These are phyloP conservation scores for Eleginops maclovinus DNA, from an alignment of 2,113 vertebrate genomes.

Conservation along the genomic window DNA sequence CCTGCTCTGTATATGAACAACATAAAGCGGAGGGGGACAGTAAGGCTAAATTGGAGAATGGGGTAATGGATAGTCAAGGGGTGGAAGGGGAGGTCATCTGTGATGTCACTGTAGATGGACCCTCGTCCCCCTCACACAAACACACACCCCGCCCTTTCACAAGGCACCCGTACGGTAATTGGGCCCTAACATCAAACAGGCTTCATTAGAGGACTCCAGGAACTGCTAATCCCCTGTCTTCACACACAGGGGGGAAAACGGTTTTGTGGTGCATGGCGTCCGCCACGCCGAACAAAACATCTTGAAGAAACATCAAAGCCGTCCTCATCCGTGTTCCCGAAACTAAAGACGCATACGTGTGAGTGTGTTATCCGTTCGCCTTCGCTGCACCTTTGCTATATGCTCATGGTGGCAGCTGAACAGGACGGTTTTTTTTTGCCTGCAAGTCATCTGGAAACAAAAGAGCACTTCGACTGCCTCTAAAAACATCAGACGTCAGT, in stretches of 20 bases:
- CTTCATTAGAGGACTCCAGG: slow-evolving; percentile 84
- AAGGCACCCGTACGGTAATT: slow-evolving; percentile 78
- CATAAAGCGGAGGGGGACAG: neutral
- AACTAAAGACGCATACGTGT: slow-evolving; percentile 44
- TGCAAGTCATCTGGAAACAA: slow-evolving; percentile 73
- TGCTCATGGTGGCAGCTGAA: slow-evolving; percentile 46
- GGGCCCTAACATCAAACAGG: slow-evolving; percentile 84
- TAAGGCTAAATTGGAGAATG: slow-evolving; percentile 8
- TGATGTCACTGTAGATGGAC: slow-evolving; percentile 53
- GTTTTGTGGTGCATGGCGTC: slow-evolving; percentile 72
- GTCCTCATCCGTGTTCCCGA: slow-evolving; percentile 49
- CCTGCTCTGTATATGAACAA: neutral
- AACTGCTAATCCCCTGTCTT: slow-evolving; percentile 82
- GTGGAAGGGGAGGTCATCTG: slow-evolving; percentile 53
- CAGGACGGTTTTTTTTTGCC: slow-evolving; percentile 49
- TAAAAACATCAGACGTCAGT: slow-evolving; percentile 54
- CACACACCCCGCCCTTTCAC: slow-evolving; percentile 44
- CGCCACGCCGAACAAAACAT: slow-evolving; percentile 77
- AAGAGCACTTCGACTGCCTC: slow-evolving; percentile 40
- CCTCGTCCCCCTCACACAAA: slow-evolving; percentile 35
- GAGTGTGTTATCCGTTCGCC: neutral
- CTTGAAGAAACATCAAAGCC: slow-evolving; percentile 84
- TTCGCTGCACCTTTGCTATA: slow-evolving; percentile 32
- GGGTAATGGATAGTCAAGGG: slow-evolving; percentile 27
- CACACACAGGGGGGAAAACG: slow-evolving; percentile 69